Base-by-base conservation (phyloP, 2,888 invertebrate genomes). In the Imbricaverruca yamaguchii region DNA sequence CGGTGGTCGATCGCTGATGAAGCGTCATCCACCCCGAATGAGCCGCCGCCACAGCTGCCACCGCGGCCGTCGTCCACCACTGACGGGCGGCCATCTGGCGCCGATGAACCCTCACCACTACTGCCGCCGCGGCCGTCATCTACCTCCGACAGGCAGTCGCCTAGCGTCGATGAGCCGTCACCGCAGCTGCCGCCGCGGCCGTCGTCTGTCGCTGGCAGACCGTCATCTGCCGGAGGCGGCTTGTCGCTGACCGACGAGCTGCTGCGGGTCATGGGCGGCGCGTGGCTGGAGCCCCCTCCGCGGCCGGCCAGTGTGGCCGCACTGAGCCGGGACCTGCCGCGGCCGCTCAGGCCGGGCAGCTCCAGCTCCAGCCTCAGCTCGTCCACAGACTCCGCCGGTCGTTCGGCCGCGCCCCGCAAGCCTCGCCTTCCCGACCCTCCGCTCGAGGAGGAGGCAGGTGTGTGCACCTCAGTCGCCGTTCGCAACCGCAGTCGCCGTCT, bases 401-500 rank as follows among this genome's bases (percentile, higher is more conserved):
- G 74, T 12, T 3, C 18, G 8, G 55, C 53, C 23, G 21, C 74
- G 74, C 55, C 74, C 39, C 53, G 55, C 21, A 74, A 74, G 53
- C 74, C 55, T 18, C 74, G 74, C 6, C 53, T 74, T 4, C 74
- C 74, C 21, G 74, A 74, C 55, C 74, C 74, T 1, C 55, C 74
- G 55, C 55, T 39, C 21, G 53, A 74, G 53, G 53, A 74, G 55
- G 74, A 74, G 21, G 18, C 74, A 74, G 74, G 74, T 74, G 74
- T 74, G 74, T 74, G 21, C 12, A 59, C 39, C 4, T 39, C 39
- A 4, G 39, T 39, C 39, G 10, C 21, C 18, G 18, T n/a, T n/a
- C n/a, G n/a, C n/a, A n/a, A 59, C 39, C 4, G 1, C 39, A 4
- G 39, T 39, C 39, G 10, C 21, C 18, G 18, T n/a, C n/a, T 63